phyloP scores from a whole-genome alignment of 2,888 invertebrate species.

The Halictus quadricinctus region DNA sequence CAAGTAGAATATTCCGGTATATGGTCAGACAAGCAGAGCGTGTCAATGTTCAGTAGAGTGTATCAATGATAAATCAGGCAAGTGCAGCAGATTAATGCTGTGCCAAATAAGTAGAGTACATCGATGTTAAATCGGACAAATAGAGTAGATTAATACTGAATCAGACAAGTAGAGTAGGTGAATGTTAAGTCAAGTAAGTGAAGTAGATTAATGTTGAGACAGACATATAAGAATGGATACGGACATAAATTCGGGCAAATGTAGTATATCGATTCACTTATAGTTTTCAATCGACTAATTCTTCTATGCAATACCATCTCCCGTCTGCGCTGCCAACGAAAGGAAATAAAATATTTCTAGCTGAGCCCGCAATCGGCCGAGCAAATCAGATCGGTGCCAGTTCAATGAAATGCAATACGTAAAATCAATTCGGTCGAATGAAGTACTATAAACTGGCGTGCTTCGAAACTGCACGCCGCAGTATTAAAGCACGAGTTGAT shows the following conservation, averaged over 20 bases:
- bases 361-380: not conserved
- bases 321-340: not conserved
- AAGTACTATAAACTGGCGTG: not conserved
- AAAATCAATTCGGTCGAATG: not conserved
- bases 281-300: not conserved
- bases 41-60: too few species aligned
- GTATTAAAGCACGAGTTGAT: not conserved
- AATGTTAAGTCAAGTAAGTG: not conserved
- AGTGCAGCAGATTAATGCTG: too few species aligned
- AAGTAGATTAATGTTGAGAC: too few species aligned
- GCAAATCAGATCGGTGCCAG: not conserved
- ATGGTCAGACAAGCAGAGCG: too few species aligned
- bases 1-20: too few species aligned
- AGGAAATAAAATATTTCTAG: not conserved
- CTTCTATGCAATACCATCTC: not conserved
- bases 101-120: too few species aligned
- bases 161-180: too few species aligned
- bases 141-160: too few species aligned
- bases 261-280: not conserved
- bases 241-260: not conserved
- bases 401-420: not conserved
- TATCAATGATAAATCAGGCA: not conserved
- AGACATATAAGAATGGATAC: not conserved
- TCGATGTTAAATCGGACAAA: too few species aligned
- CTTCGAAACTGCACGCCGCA: not conserved